These are phyloP conservation scores for Neoarius graeffei DNA, from an alignment of 2,113 vertebrate genomes.

Conservation along the genomic window DNA sequence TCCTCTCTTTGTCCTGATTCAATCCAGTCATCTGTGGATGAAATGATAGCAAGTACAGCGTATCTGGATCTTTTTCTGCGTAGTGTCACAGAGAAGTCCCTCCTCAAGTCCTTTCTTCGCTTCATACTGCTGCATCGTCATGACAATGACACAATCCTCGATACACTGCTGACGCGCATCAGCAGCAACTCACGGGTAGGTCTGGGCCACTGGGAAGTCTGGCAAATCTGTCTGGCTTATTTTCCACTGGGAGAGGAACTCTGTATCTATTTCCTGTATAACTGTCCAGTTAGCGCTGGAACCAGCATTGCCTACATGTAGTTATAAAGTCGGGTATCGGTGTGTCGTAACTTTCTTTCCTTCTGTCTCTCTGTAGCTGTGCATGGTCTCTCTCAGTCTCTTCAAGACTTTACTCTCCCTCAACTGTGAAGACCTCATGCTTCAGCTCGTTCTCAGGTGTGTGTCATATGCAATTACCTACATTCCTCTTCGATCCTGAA, in stretches of 20 bases:
- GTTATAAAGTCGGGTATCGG: background rate
- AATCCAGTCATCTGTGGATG: slow-evolving; percentile 87
- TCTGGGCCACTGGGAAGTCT: slow-evolving; percentile 29
- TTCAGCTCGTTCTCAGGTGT: slow-evolving; percentile 91
- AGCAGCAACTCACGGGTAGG: slow-evolving; percentile 92
- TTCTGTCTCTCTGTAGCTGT: slow-evolving; percentile 75
- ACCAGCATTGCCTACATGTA: background rate
- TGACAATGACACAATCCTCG: slow-evolving; percentile 89
- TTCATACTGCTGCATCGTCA: slow-evolving; percentile 92
- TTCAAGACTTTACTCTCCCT: slow-evolving; percentile 93
- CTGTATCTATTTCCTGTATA: background rate
- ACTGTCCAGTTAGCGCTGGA: slow-evolving; percentile 15
- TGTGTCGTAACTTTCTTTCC: slow-evolving; percentile 17
- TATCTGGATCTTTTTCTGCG: slow-evolving; percentile 97
- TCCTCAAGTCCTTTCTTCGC: slow-evolving; percentile 92
- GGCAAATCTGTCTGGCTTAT: background rate
- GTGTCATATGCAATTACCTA: slow-evolving; percentile 3
- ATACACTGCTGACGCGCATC: slow-evolving; percentile 91
- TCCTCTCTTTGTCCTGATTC: background rate
- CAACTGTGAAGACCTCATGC: slow-evolving; percentile 93
- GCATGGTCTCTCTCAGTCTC: slow-evolving; percentile 95
- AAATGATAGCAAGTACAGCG: slow-evolving; percentile 95
- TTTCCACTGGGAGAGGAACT: background rate
- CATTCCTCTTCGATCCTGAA: background rate
- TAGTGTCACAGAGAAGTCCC: slow-evolving; percentile 85